Conservation (phyloP, 2,113 vertebrate genomes). For the Hemibagrus wyckioides region DNA sequence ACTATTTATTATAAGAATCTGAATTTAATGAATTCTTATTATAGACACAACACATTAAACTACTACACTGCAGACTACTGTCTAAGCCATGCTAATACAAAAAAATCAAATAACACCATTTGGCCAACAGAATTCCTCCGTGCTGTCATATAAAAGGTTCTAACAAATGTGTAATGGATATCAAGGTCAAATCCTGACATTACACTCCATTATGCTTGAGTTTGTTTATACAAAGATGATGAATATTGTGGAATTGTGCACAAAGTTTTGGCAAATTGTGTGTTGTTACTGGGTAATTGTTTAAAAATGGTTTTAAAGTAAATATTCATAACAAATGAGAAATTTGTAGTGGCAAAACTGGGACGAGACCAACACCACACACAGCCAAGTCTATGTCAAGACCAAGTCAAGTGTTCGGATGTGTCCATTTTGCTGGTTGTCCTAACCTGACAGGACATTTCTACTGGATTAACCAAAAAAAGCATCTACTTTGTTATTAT, state of each 20-base stretch:
- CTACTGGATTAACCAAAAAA: background rate
- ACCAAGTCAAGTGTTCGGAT: background rate
- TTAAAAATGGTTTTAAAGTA: background rate
- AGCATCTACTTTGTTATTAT: background rate
- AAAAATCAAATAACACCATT: background rate
- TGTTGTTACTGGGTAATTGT: background rate
- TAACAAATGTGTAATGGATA: background rate
- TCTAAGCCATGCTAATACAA: background rate
- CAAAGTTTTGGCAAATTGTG: background rate
- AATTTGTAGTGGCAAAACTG: background rate
- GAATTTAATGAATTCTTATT: background rate
- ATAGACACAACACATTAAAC: background rate
- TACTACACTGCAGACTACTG: background rate
- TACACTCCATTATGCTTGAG: background rate
- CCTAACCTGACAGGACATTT: background rate
- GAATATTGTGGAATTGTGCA: too few relatives aligned
- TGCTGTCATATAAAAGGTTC: background rate
- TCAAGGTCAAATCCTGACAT: background rate
- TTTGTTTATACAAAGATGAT: background rate
- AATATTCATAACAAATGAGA: background rate
- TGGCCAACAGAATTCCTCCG: background rate
- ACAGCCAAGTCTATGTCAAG: background rate
- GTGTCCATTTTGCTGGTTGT: background rate
- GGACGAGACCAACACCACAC: background rate
- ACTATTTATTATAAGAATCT: background rate